A percentile compares a stretch with the other conserved stretches of the same genome.
These are phyloP conservation scores for Leuciscus waleckii DNA, from an alignment of 2,797 vertebrate genomes.

Conservation along the genomic window DNA sequence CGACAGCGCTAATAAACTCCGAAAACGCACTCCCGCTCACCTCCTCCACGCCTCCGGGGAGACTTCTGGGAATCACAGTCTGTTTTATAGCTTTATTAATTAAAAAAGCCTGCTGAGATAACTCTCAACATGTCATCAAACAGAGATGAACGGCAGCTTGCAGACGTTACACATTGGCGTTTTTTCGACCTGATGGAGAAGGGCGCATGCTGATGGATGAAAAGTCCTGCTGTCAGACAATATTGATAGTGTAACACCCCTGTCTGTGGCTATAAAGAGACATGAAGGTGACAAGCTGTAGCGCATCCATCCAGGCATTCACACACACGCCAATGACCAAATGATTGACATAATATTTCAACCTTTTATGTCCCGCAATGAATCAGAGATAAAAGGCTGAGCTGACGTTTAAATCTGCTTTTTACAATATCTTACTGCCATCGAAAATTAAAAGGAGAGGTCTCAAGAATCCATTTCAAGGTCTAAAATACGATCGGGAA, in stretches of 20 bases:
- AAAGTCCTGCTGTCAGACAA: constrained; percentile 68
- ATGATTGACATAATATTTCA: constrained; percentile 70
- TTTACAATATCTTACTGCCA: constrained; percentile 71
- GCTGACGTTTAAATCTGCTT: constrained; percentile 62
- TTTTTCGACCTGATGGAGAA: constrained; percentile 61
- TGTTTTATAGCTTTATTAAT: constrained; percentile 78
- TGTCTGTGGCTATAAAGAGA: constrained; percentile 59
- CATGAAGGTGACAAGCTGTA: constrained; percentile 54
- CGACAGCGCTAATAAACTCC: constrained; percentile 75
- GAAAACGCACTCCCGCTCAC: constrained; percentile 26
- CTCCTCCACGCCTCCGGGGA: constrained; percentile 64
- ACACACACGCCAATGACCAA: constrained; percentile 46
- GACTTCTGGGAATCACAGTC: constrained; percentile 69
- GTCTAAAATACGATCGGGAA: constrained; percentile 44
- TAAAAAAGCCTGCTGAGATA: constrained; percentile 68
- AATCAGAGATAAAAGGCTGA: constrained; percentile 67
- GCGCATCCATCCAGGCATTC: constrained; percentile 37
- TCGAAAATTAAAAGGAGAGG: constrained; percentile 52
- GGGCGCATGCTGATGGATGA: constrained; percentile 70
- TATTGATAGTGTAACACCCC: constrained; percentile 61
- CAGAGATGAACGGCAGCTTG: constrained; percentile 59
- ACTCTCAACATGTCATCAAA: constrained; percentile 67
- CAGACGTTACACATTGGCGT: constrained; percentile 58
- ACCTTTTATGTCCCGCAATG: constrained; percentile 63
- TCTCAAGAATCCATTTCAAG: constrained; percentile 47